Evolutionary conservation across 2,888 invertebrate species (phyloP), one percentile per base, ranked within the genome.

Genomic region (Alviniconcha strummeri): DNA sequence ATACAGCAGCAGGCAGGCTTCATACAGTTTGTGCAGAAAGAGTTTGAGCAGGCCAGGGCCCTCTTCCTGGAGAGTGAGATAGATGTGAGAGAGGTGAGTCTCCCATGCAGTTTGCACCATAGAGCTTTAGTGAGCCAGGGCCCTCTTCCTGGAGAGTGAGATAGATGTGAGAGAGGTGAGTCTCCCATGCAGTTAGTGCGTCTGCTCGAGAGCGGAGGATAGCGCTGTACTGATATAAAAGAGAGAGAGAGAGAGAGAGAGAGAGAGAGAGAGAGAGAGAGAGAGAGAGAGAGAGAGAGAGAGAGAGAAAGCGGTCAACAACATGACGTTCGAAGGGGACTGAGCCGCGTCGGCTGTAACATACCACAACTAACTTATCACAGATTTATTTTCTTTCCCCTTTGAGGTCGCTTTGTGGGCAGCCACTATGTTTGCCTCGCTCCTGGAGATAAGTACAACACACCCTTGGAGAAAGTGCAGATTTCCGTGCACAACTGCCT

Each of bases 1-100:
- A 92, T 94, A 57, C 94, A 94, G 85, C 94, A 94, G 85, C 94
- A 94, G 89, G 95, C 94, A 72, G 95, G 93, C 7, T 95, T 95
- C 90, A 94, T 94, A 83, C 93, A 94, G 89, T 93, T 95, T 87
- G 90, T 94, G n/a, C 90, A 93, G 80, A 90, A 92, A 64, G 92
- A 94, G 79, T 94, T 94, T 89, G 94, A 93, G 6, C 92, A 94
- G 83, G 94, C 95, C 5, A 86, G 87, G 77, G 92, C 94, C 72
- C 89, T 94, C 19, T 94, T 95, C 85, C 89, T 89, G 69, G 91
- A 91, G 80, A 93, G 94, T 64, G 88, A 91, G 52, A 90, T 94
- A 60, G 95, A 95, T 89, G 90, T 94, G 6, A 88, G 94, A n/a
- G n/a, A n/a, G n/a, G n/a, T n/a, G n/a, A n/a, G n/a, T n/a, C n/a